Conservation (phyloP, 2,888 invertebrate genomes). For the Thelaira solivaga region DNA sequence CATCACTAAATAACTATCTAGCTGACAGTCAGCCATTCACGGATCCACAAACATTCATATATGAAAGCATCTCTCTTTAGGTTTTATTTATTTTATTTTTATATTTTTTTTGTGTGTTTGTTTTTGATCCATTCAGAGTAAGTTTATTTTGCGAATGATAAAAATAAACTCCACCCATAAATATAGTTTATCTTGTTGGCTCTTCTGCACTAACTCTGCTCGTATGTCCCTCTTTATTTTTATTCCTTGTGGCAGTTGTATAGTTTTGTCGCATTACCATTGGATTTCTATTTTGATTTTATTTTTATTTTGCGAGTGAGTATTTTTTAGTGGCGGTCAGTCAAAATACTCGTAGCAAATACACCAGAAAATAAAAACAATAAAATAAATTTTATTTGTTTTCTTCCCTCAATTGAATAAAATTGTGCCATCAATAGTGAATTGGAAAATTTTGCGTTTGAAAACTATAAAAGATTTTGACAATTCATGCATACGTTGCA, state of each 20-base stretch:
- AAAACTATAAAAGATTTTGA: not conserved
- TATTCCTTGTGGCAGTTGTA: conserved; percentile 40
- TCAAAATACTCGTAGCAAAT: too few relatives aligned
- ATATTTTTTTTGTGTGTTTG: conserved; percentile 7
- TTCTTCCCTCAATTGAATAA: conserved; percentile 73
- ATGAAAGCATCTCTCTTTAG: conserved; percentile 43
- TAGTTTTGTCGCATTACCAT: conserved; percentile 64
- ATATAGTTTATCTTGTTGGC: not conserved
- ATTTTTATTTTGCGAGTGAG: conserved; percentile 63
- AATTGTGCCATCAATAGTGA: conserved; percentile 71
- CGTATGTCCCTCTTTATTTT: not conserved
- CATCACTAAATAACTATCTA: conserved; percentile 19
- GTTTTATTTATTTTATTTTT: conserved; percentile 7
- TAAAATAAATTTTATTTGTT: conserved; percentile 73
- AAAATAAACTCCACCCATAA: conserved; percentile 59
- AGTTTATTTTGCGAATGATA: conserved; percentile 48
- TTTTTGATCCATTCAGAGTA: conserved; percentile 32
- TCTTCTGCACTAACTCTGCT: not conserved
- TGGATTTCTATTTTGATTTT: conserved; percentile 67
- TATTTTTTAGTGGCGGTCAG: conserved; percentile 67
- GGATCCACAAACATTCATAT: conserved; percentile 42
- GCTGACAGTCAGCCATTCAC: not conserved
- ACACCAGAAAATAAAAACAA: too few relatives aligned
- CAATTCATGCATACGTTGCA: not conserved
- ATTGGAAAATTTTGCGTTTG: conserved; percentile 49